Percentiles rank a stretch among this genome's conserved stretches.
phyloP scores from a whole-genome alignment of 2,797 vertebrate species.

The Rhincodon typus region DNA sequence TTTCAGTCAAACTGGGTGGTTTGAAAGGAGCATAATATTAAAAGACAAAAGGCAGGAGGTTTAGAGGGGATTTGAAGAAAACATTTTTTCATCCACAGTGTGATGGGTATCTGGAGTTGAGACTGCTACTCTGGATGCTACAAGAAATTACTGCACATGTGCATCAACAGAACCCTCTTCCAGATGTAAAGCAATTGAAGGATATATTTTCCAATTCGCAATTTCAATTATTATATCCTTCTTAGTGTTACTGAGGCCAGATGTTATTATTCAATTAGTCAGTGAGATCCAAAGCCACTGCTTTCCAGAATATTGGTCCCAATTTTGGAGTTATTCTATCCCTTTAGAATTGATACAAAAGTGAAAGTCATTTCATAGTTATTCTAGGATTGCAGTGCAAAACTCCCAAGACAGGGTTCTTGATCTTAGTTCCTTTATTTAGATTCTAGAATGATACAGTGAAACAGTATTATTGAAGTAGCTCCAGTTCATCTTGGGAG shows the following conservation, averaged over 20 bases:
- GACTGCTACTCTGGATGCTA: background rate
- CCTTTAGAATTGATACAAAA: background rate
- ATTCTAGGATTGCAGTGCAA: no score
- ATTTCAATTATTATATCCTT: background rate
- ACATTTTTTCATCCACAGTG: no score
- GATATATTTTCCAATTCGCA: no score
- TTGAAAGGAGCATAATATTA: no score
- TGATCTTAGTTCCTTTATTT: background rate
- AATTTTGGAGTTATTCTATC: background rate
- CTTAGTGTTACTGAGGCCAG: background rate
- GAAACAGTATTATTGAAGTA: background rate
- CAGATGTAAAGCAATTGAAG: background rate
- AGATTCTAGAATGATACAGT: background rate
- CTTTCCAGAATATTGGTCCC: background rate
- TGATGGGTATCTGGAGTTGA: no score
- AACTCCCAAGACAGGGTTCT: background rate
- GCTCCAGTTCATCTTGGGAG: background rate
- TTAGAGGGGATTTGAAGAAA: no score
- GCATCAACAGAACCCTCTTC: background rate
- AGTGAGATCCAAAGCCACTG: background rate
- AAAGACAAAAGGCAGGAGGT: no score
- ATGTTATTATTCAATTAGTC: background rate
- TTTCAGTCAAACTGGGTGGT: background rate
- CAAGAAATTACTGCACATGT: background rate
- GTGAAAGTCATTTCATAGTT: background rate